Conservation (phyloP, 2,113 vertebrate species). For the Chaetura pelagica region DNA sequence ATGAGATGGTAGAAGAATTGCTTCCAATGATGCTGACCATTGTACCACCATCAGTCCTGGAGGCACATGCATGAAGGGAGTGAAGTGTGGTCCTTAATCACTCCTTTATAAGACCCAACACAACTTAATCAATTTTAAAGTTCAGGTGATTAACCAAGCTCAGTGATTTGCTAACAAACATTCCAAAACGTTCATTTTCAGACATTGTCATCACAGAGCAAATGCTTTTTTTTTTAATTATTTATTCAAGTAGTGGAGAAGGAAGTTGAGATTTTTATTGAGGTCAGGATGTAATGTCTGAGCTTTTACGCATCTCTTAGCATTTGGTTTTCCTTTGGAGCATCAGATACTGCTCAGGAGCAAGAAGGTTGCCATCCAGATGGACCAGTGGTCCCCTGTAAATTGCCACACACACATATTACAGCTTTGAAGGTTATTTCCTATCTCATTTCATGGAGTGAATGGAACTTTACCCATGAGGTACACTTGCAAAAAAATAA, state of each 20-base stretch:
- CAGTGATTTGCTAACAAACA: neutral
- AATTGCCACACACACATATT: neutral
- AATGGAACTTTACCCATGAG: neutral
- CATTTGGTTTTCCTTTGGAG: neutral
- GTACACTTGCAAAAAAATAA: neutral
- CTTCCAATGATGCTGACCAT: neutral
- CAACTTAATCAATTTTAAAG: neutral
- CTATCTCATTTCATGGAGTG: neutral
- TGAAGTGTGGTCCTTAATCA: neutral
- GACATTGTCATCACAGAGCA: fast-evolving
- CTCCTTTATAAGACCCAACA: neutral
- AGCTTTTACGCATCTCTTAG: fast-evolving
- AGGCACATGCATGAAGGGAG: neutral
- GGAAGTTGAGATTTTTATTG: neutral
- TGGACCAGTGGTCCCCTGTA: neutral
- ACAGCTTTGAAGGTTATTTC: neutral
- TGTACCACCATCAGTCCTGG: neutral
- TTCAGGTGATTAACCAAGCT: neutral
- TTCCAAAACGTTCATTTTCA: neutral
- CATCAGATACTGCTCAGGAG: neutral
- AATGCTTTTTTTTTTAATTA: neutral
- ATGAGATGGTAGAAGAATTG: neutral
- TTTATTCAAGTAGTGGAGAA: neutral
- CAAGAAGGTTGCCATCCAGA: neutral
- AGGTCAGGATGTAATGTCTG: neutral